Evolutionary conservation across 2,888 invertebrate genomes (phyloP).

Genomic region (Chouioia cunea): DNA sequence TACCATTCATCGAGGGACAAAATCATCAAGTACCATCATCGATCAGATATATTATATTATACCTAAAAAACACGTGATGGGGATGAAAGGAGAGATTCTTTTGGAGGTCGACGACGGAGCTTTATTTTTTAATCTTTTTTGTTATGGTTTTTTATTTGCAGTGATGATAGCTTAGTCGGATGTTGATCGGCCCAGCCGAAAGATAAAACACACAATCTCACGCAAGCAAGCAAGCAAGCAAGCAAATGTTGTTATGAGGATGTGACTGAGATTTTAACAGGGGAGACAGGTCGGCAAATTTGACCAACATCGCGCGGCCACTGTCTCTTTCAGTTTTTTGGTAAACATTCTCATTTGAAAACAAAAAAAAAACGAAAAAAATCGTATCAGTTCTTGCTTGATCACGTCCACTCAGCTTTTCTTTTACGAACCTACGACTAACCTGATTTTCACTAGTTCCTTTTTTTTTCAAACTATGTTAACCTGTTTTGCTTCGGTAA

Average conservation of each 20-base stretch:
- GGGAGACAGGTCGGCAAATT: slow-evolving; percentile 61
- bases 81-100: not conserved
- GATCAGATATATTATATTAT: too few species aligned
- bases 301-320: slow-evolving; percentile 54
- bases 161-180: slow-evolving; percentile 65
- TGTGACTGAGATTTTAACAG: slow-evolving; percentile 58
- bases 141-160: slow-evolving; percentile 62
- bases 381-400: too few species aligned
- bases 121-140: slow-evolving; percentile 44
- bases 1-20: slow-evolving; percentile 35
- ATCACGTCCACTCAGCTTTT: too few species aligned
- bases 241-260: slow-evolving; percentile 55
- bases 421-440: slow-evolving; percentile 28
- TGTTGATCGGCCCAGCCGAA: slow-evolving; percentile 54
- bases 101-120: slow-evolving; percentile 7
- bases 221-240: too few species aligned
- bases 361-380: slow-evolving; percentile 11
- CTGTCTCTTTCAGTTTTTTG: slow-evolving; percentile 61
- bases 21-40: slow-evolving; percentile 7
- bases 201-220: too few species aligned
- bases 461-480: slow-evolving; percentile 49
- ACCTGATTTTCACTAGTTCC: slow-evolving; percentile 42
- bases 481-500: slow-evolving; percentile 1
- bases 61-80: slow-evolving; percentile 1
- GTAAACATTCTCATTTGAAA: slow-evolving; percentile 54